Base-by-base conservation (phyloP, 2,797 vertebrate species). In the Vireo griseus region DNA sequence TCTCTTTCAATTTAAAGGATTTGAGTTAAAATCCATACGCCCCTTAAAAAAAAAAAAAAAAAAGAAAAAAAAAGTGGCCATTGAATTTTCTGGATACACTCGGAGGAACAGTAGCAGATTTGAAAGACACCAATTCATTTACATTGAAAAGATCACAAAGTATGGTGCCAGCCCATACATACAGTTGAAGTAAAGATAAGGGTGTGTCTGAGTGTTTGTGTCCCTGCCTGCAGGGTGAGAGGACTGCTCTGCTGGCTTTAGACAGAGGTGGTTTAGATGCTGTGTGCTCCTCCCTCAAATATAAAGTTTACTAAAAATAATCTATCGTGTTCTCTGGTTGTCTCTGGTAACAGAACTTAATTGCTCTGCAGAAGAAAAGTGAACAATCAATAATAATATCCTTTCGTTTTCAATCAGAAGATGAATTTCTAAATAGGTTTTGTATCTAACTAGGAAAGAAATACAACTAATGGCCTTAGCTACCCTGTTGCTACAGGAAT, bases 351-450 rank as follows among this genome's bases (percentile, higher is more conserved):
- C 26, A 83, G 48, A 69, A 45, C 19, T 65, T 75, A 28, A 33
- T 73, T 88, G 58, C 19, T 84, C 35, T 66, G 25, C 19, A 75
- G 73, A 88, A 66, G n/a, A 57, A 39, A 84, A 71, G 13, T 5
- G 22, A 75, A 26, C 16, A 65, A 62, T 65, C 35, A 33, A 57
- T 59, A 44, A 15, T 59, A 44, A 15, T 13, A 21, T 13, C n/a
- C 14, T 91, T 79, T 74, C 16, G 33, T 88, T 92, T 82, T 44
- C 63, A 77, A 88, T 39, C 68, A 57, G 18, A 75, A 63, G 33
- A 33, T 65, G 6, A 77, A 67, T 73, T 89, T 85, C 68, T 86
- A 73, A 58, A 57, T 7, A 33, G 29, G 40, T 77, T 82, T 77
- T 86, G 33, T 63, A 59, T 37, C 21, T 63, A 33, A 47, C 31